A percentile compares a stretch with the other conserved stretches of the same genome.
phyloP scores from a whole-genome alignment of 2,113 vertebrate species.

The Psammodynastes pulverulentus region DNA sequence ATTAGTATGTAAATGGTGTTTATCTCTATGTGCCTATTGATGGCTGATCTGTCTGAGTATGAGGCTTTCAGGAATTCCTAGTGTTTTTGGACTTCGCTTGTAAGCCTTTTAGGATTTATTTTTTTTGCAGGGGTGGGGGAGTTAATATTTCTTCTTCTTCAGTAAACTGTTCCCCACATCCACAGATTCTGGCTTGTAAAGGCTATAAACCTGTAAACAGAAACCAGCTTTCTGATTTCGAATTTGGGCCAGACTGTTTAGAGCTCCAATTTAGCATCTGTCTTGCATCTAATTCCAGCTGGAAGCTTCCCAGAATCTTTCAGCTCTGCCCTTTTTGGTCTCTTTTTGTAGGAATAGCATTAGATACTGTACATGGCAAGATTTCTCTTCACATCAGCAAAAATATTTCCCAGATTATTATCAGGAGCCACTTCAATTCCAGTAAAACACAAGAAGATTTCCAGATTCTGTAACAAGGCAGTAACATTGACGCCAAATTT shows the following conservation, averaged over 20 bases:
- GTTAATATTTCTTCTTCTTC: background rate
- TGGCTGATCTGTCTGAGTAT: too few species aligned
- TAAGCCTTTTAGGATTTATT: too few species aligned
- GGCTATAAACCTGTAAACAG: background rate
- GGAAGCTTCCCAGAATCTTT: slow-evolving; percentile 9
- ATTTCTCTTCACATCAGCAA: background rate
- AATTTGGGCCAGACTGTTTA: background rate
- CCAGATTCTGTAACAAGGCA: background rate
- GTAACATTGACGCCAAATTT: background rate
- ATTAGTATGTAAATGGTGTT: too few species aligned
- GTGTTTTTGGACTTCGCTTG: too few species aligned
- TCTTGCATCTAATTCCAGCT: background rate
- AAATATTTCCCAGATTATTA: background rate
- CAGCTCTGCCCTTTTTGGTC: too few species aligned
- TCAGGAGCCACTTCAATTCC: background rate
- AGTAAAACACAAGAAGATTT: background rate
- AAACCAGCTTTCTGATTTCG: background rate
- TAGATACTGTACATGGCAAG: background rate
- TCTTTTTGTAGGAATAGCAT: background rate
- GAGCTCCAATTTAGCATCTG: background rate
- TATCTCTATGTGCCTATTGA: too few species aligned
- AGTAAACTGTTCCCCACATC: background rate
- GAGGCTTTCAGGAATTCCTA: too few species aligned
- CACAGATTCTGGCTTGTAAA: background rate
- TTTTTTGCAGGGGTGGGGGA: too few species aligned